These are phyloP conservation scores for Drosophila crucigera DNA, from an alignment of 2,888 invertebrate genomes.

Conservation along the genomic window DNA sequence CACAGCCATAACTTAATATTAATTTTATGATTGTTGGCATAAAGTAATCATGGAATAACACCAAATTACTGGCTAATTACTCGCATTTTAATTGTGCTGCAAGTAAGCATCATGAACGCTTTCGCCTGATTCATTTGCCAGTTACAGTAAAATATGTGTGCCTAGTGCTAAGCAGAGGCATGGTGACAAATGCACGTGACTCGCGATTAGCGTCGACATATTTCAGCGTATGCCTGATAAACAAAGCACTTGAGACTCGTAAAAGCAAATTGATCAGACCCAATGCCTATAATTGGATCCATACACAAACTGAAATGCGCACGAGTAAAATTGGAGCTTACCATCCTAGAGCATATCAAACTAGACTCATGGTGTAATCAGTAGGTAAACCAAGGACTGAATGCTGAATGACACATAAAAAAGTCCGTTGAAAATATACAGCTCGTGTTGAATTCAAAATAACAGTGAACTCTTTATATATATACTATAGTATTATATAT, in stretches of 20 bases:
- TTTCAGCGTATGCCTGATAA: slow-evolving; percentile 54
- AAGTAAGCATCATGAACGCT: slow-evolving; percentile 15
- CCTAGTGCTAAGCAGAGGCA: slow-evolving; percentile 8
- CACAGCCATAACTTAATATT: not conserved
- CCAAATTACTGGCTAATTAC: slow-evolving; percentile 13
- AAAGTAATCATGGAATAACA: slow-evolving; percentile 36
- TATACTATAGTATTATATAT: no score
- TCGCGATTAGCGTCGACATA: slow-evolving; percentile 50
- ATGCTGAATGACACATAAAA: not conserved
- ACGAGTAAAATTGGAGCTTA: not conserved
- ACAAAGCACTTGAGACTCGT: slow-evolving; percentile 62
- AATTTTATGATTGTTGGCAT: slow-evolving; percentile 16
- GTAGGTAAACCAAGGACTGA: not conserved
- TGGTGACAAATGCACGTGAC: slow-evolving; percentile 60
- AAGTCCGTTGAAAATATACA: not conserved
- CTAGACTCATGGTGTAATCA: slow-evolving; percentile 11
- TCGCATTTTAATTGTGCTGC: slow-evolving; percentile 35
- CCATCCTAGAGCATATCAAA: slow-evolving; percentile 34
- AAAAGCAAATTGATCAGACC: slow-evolving; percentile 35
- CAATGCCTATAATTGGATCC: slow-evolving; percentile 19
- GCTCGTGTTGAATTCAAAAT: not conserved
- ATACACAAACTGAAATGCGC: not conserved
- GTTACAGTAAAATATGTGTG: not conserved
- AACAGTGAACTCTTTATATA: no score
- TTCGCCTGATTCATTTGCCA: slow-evolving; percentile 50